Base-by-base conservation (phyloP, 2,888 invertebrate species). In the Linnaemya vulpina region DNA sequence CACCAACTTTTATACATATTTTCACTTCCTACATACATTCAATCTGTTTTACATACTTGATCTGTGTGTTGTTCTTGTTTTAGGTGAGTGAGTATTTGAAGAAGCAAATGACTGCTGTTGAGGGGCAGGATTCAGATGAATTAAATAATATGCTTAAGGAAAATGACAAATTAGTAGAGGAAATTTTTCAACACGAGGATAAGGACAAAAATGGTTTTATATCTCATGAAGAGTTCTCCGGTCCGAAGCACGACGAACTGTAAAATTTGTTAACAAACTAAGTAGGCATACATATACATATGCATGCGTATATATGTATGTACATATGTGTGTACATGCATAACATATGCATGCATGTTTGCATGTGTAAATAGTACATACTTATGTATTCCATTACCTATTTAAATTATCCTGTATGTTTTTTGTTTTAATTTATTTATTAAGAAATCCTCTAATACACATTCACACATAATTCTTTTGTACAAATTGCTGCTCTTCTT, bases 161-260 rank as follows among this genome's bases (percentile, higher is more conserved):
- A 90, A 97, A 98, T 92, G 97, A 98, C 92, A 98, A 98, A 91
- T 94, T 98, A 78, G 97, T 98, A 9, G 97, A 98, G 90, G 98
- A 98, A 92, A 98, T 99, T 90, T 98, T 99, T 95, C 97, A 97
- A 91, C 98, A 98, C 91, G 98, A 99, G 92, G 98, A 99, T 92
- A 97, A 97, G 92, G 98, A 99, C 93, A 97, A 97, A 92, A 98
- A 99, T 90, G 98, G 98, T 84, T 97, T 95, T 93, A 98, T 99
- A 89, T 98, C 98, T 87, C 97, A 97, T 93, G 97, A 96, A 67
- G 98, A 99, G 93, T 99, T 99, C 94, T 98, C 97, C 35, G 98
- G 98, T 4, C 98, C 98, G 17, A 98, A 99, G 92, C 98, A 98
- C 93, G 99, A 99, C 92, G 99, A 98, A 93, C 95, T 99, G 92